These are phyloP conservation scores for Phycodurus eques DNA, from an alignment of 2,113 vertebrate species.

Conservation along the genomic window DNA sequence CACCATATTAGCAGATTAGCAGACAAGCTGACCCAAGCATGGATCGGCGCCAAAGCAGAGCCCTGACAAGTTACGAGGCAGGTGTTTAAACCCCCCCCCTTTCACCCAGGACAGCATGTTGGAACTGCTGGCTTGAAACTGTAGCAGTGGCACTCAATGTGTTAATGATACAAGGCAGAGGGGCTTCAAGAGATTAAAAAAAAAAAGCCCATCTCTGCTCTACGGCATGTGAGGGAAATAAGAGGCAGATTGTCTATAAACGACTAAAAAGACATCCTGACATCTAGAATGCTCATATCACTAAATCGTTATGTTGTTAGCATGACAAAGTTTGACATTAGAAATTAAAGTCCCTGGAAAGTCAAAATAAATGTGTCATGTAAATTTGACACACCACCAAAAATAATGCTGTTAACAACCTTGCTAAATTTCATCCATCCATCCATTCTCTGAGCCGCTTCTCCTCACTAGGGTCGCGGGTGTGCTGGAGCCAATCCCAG, in stretches of 20 bases:
- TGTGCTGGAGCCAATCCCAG: no score
- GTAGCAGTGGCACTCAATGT: constrained; percentile 31
- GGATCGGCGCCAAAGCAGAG: constrained; percentile 58
- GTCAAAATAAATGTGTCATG: no score
- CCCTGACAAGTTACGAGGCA: constrained; percentile 56
- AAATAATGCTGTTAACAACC: no score
- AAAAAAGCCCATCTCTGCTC: constrained; percentile 18
- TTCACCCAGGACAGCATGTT: constrained; percentile 28
- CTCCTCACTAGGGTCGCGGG: no score
- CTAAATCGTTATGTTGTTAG: no score
- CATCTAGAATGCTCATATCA: background rate
- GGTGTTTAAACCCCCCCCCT: constrained; percentile 51
- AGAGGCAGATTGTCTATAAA: background rate
- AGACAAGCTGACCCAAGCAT: constrained; percentile 66
- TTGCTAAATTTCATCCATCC: no score
- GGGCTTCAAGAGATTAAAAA: constrained; percentile 15
- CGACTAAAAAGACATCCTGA: background rate
- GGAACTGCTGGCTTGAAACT: constrained; percentile 53
- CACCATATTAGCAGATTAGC: constrained; percentile 74
- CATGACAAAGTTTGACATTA: background rate
- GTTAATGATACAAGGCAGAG: constrained; percentile 49
- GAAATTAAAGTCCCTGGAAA: background rate
- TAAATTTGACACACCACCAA: no score
- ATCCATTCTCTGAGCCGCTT: no score
- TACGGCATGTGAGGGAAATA: constrained; percentile 9